phyloP scores from a whole-genome alignment of 2,888 invertebrate species.

The Platypus cylindrus region DNA sequence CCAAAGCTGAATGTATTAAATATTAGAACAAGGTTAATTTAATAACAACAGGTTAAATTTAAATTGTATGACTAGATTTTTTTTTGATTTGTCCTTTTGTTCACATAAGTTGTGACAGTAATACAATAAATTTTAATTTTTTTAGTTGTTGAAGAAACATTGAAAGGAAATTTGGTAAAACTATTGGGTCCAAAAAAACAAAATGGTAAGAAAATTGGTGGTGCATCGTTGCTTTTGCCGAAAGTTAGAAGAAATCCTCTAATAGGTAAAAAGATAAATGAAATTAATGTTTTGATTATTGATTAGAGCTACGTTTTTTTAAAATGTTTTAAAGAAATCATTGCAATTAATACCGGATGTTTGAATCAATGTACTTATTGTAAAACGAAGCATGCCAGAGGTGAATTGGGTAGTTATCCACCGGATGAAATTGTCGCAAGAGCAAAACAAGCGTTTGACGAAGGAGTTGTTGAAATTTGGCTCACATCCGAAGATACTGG shows the following conservation, averaged over 20 bases:
- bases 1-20: no score
- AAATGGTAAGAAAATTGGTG: slow-evolving; percentile 64
- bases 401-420: slow-evolving; percentile 85
- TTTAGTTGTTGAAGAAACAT: slow-evolving; percentile 84
- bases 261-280: slow-evolving; percentile 35
- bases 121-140: no score
- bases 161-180: slow-evolving; percentile 58
- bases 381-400: slow-evolving; percentile 95
- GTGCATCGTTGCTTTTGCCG: slow-evolving; percentile 76
- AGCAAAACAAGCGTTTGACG: slow-evolving; percentile 73
- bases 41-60: no score
- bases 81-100: no score
- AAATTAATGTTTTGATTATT: not conserved
- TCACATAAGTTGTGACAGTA: no score
- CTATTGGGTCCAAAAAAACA: slow-evolving; percentile 64
- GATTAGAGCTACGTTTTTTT: not conserved
- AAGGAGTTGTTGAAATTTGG: slow-evolving; percentile 95
- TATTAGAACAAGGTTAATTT: no score
- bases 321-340: slow-evolving; percentile 74
- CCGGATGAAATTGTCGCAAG: slow-evolving; percentile 80
- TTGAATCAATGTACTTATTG: slow-evolving; percentile 98
- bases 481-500: slow-evolving; percentile 96
- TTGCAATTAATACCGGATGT: slow-evolving; percentile 92
- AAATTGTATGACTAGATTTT: no score
- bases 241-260: slow-evolving; percentile 93